Evolutionary conservation across 2,113 vertebrate species (phyloP).

Genomic region (Brienomyrus longianalis): DNA sequence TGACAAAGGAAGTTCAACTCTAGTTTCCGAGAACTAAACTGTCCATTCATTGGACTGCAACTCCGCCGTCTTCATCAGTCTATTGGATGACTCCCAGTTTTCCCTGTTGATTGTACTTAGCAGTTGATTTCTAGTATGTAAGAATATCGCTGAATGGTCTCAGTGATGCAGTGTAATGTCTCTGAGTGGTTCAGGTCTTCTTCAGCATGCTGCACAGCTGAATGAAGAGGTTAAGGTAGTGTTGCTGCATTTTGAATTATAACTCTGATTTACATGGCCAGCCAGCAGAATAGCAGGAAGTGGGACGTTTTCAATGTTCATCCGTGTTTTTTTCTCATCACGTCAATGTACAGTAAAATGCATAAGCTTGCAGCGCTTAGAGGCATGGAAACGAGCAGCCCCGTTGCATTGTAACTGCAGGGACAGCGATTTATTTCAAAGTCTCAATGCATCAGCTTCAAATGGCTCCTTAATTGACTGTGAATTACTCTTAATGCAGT

Average conservation of each 20-base stretch:
- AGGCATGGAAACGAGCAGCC: background rate
- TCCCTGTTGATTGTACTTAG: background rate
- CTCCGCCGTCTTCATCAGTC: background rate
- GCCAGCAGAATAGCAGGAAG: background rate
- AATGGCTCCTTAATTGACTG: constrained; percentile 57
- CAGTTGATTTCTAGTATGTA: background rate
- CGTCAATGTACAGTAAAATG: background rate
- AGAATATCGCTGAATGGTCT: background rate
- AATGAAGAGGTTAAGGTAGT: background rate
- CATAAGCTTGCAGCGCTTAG: background rate
- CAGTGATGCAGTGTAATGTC: background rate
- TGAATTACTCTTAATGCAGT: constrained; percentile 50
- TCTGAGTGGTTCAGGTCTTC: background rate
- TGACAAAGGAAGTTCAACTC: background rate
- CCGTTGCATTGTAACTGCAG: background rate
- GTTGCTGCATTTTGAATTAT: background rate
- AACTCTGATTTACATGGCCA: background rate
- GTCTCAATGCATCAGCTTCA: constrained; percentile 56
- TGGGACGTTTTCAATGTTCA: background rate
- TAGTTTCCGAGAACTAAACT: background rate
- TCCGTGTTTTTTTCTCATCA: background rate
- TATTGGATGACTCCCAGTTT: background rate
- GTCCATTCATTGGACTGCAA: background rate
- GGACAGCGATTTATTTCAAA: constrained; percentile 37
- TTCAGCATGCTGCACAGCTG: background rate